Evolutionary conservation across 2,888 invertebrate species (phyloP).

Genomic region (Galeruca laticollis): DNA sequence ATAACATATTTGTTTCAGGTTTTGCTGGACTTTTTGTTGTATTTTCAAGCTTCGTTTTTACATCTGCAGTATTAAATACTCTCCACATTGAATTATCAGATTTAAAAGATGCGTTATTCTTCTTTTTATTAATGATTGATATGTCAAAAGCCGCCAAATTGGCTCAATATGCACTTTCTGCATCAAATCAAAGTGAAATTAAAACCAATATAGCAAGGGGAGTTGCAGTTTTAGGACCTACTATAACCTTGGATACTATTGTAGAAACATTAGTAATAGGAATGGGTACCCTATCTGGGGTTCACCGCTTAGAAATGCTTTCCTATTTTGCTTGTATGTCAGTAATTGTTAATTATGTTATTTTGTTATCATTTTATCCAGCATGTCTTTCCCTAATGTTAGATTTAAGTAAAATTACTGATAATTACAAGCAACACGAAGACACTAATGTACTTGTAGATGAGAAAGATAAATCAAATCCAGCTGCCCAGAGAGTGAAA

Average conservation of each 20-base stretch:
- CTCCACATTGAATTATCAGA: constrained; percentile 87
- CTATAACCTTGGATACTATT: constrained; percentile 89
- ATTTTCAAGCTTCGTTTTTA: constrained; percentile 93
- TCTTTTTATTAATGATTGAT: constrained; percentile 91
- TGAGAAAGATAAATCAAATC: constrained; percentile 88
- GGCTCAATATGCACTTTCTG: constrained; percentile 84
- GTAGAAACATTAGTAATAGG: constrained; percentile 91
- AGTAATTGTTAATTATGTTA: constrained; percentile 90
- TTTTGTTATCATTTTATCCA: constrained; percentile 95
- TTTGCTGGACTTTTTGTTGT: constrained; percentile 92
- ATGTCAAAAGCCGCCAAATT: constrained; percentile 90
- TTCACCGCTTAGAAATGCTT: constrained; percentile 86
- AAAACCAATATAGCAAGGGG: constrained; percentile 89
- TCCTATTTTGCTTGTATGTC: constrained; percentile 93
- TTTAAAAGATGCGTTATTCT: constrained; percentile 91
- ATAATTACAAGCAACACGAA: constrained; percentile 57
- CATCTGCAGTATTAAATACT: constrained; percentile 89
- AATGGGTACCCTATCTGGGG: constrained; percentile 91
- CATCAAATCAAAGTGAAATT: constrained; percentile 85
- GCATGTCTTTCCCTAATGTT: constrained; percentile 90
- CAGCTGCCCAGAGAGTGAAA: constrained; percentile 93
- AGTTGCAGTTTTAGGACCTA: constrained; percentile 87
- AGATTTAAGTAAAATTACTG: constrained; percentile 71
- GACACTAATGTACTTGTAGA: constrained; percentile 69
- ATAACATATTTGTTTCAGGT: constrained; percentile 63